Evolutionary conservation across 2,113 vertebrate species (phyloP), one percentile per base, ranked within the genome.

Genomic region (Dromaius novaehollandiae): DNA sequence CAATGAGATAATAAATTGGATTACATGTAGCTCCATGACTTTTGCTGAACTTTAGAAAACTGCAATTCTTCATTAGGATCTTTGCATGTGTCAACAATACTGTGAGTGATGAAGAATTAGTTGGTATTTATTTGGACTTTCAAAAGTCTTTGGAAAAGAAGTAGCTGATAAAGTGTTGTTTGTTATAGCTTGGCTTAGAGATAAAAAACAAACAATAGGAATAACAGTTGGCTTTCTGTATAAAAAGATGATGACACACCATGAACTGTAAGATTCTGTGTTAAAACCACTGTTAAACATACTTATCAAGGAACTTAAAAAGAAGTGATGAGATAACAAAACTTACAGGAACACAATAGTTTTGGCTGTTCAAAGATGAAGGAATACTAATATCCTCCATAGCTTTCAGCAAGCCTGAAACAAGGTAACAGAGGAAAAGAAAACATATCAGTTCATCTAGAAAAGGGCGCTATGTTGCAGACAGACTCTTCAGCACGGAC

Each of bases 1-100:
- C n/a, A 77, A 60, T 58, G 32, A 96, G 90, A 64, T 95, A 74
- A 95, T 84, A 92, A 93, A 91, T 92, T 74, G 24, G 77, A 93
- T 95, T 94, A 86, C n/a, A 25, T 86, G 68, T 83, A 94, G 56
- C 83, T 96, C 36, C 7, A 26, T 14, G 83, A 81, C 53, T 61
- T 79, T 61, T 83, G 34, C 68, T 96, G 89, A 94, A 88, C 64
- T 96, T 82, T 3, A 86, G 64, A 15, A 88, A 93, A 68, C 77
- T 82, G 56, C 90, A 28, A 66, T 44, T 92, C 83, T 60, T 40
- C 48, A 36, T 84, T 86, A 83, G 66, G 15, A 86, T 91, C 56
- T 64, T 66, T 81, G 44, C 2, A 0, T 48, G 8, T 70, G 44
- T 75, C n/a, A 74, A 75, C 42, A 84, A 63, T 69, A 71, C 36